Base-by-base conservation (phyloP, 2,113 vertebrate species). In the Eonycteris spelaea region DNA sequence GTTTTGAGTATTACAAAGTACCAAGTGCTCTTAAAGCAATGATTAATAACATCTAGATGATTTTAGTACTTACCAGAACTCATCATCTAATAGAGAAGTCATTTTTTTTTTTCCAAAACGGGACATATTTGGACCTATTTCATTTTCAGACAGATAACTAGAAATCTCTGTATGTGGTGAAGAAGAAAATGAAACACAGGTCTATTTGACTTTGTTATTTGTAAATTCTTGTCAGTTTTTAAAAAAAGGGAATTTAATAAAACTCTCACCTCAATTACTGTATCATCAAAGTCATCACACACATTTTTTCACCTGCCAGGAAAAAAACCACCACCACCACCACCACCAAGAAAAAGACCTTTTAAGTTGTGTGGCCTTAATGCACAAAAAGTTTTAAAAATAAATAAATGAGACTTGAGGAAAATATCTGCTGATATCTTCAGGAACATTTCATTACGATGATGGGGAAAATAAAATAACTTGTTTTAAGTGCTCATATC, bases 261-360 rank as follows among this genome's bases (percentile, higher is more conserved):
- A 85, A 94, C 90, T 90, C 70, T 95, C 79, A 95, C 30, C 65
- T 91, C 63, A n/a, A 48, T 71, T 91, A 87, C 68, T 74, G 4
- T 89, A 57, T 89, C 83, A 89, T 91, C 91, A 93, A 85, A 97
- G 57, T 94, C 73, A 83, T 59, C 43, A 63, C 35, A 40, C 73
- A 91, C 6, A 43, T 91, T 96, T 79, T 95, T 83, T 91, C n/a
- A 59, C 83, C 55, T 90, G 35, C 43, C 83, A 93, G 38, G 59
- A 96, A 55, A 86, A 78, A 96, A 53, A 53, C 3, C 18, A 53
- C 53, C 14, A 53, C 53, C 53, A 11, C 10, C 45, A 45, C 11
- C 18, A 57, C 55, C 21, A 19, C 21, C 19, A 57, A 57, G 55
- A 90, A 75, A 51, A 51, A 51, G 51, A 33, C 18, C 71, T 84